Conservation (phyloP, 64 coral and sea anemone genomes). For the Montipora efflorescens region DNA sequence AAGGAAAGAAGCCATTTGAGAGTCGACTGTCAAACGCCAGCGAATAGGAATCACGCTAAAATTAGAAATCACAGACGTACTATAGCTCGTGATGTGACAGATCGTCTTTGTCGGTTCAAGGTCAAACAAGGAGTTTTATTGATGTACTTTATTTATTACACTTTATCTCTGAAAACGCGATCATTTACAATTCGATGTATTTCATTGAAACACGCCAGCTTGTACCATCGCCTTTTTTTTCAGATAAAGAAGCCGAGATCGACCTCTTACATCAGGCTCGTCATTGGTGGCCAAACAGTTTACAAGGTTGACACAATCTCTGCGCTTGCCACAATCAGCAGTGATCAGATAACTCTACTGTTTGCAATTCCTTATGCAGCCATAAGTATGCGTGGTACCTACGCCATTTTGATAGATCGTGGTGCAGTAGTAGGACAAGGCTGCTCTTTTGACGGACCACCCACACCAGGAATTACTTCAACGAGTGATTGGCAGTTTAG, state of each 20-base stretch:
- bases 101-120: too few relatives aligned
- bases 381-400: constrained; percentile 10
- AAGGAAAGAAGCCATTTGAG: too few relatives aligned
- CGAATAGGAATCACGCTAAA: too few relatives aligned
- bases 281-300: neutral
- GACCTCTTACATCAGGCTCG: neutral
- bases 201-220: too few relatives aligned
- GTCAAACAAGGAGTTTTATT: too few relatives aligned
- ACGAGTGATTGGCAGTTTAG: neutral
- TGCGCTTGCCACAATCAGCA: neutral
- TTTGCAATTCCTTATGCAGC: neutral
- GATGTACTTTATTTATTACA: too few relatives aligned
- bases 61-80: too few relatives aligned
- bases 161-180: too few relatives aligned
- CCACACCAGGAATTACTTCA: constrained; percentile 2
- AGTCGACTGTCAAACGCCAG: too few relatives aligned
- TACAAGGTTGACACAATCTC: constrained; percentile 11
- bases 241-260: constrained; percentile 8
- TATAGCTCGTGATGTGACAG: too few relatives aligned
- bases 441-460: constrained; percentile 10
- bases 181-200: too few relatives aligned
- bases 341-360: neutral
- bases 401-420: constrained; percentile 19
- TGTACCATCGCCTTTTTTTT: too few relatives aligned
- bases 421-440: constrained; percentile 20